Percentiles rank a stretch among this genome's conserved stretches.
Conservation (phyloP, 1,140 invertebrate species). For the Solen grandis region DNA sequence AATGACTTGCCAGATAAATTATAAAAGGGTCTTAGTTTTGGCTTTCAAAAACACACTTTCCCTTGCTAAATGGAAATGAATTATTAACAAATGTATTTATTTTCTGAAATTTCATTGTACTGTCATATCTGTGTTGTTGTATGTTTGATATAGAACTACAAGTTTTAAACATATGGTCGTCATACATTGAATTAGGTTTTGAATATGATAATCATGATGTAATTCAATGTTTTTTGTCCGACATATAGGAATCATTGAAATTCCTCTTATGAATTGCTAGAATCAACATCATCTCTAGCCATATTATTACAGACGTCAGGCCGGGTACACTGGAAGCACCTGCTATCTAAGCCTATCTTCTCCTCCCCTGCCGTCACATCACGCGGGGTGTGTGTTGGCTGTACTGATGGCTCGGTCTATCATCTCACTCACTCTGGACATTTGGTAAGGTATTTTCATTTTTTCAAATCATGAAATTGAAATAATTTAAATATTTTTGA, state of each 20-base stretch:
- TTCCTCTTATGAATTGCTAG: background rate
- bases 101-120: background rate
- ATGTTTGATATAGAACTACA: too few species aligned
- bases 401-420: conserved; percentile 83
- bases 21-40: too few species aligned
- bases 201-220: background rate
- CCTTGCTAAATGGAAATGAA: background rate
- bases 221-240: background rate
- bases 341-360: conserved; percentile 84
- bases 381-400: conserved; percentile 82
- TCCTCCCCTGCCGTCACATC: conserved; percentile 83
- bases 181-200: background rate
- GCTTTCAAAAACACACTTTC: too few species aligned
- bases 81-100: background rate
- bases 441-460: conserved; percentile 76
- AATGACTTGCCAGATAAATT: background rate
- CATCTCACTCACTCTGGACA: conserved; percentile 75
- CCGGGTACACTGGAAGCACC: conserved; percentile 64
- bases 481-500: too few species aligned
- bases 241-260: background rate
- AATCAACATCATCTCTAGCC: conserved; percentile 15
- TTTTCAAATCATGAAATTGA: too few species aligned
- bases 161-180: background rate
- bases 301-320: conserved; percentile 66
- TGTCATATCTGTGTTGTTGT: too few species aligned